Percentiles rank a stretch among this genome's conserved stretches.
Conservation (phyloP, 2,113 vertebrate species). For the Corythornis vintsioides region DNA sequence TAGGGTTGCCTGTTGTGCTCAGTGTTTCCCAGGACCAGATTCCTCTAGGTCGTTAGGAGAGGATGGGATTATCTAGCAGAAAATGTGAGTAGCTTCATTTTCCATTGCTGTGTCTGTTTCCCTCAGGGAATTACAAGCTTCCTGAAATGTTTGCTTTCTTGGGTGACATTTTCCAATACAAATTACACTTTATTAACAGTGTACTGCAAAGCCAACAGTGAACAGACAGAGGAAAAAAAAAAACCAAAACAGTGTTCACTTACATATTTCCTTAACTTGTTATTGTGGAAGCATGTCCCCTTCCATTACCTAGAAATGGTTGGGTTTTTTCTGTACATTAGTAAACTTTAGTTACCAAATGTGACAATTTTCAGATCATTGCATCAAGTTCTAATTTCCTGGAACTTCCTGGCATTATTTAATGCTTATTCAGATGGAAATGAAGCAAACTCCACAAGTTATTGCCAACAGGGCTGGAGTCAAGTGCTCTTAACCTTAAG, state of each 20-base stretch:
- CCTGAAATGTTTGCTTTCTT: conserved; percentile 32
- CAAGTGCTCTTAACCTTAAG: not conserved
- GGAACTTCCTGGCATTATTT: not conserved
- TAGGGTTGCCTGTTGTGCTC: not conserved
- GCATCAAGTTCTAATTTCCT: not conserved
- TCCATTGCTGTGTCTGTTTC: not conserved
- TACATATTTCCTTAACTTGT: not conserved
- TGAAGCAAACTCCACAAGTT: not conserved
- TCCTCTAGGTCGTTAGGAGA: not conserved
- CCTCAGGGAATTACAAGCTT: not conserved
- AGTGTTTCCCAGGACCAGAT: not conserved
- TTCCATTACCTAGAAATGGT: not conserved
- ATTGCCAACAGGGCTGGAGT: not conserved
- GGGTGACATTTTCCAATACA: conserved; percentile 11
- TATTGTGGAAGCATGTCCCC: not conserved
- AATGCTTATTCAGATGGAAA: not conserved
- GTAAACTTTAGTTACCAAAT: not conserved
- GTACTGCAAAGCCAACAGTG: not conserved
- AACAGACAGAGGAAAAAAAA: not conserved
- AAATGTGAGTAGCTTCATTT: not conserved
- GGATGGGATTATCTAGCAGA: not conserved
- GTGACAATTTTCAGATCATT: not conserved
- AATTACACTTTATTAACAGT: not conserved
- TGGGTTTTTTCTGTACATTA: not conserved
- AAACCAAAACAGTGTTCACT: not conserved